Base-by-base conservation (phyloP, 2,797 vertebrate genomes). In the Gymnocypris eckloni region DNA sequence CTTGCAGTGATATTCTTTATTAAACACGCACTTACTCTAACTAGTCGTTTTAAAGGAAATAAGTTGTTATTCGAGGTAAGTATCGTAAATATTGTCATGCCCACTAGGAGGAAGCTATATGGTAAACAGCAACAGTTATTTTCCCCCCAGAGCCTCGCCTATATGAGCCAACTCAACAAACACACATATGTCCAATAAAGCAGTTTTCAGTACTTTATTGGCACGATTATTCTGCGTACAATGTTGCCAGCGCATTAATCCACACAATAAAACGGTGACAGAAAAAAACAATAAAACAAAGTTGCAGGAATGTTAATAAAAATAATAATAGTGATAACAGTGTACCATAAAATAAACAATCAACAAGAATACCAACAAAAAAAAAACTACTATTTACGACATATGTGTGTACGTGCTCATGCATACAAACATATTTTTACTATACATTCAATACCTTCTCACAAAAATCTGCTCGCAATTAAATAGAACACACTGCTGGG, bases 11-110 rank as follows among this genome's bases (percentile, higher is more conserved):
- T 75, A 52, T 18, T 12, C 28, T 28, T 64, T 41, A 41, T 28
- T 15, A 73, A 41, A 64, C 25, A 41, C 16, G n/a, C 37, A 33
- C 37, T 72, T 72, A 16, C 45, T 33, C 5, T 54, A 43, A 66
- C 39, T 33, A 7, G 64, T 67, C 4, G 6, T 59, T 83, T 61
- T 11, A 69, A 69, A 20, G 78, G 7, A 13, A 39, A 7, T 9
- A 93, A 93, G 91, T 93, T 93, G 70, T 61, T 78, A 45, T 84
- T 86, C 4, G 78, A 71, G 83, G 81, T 90, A 87, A 82, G 86
- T 39, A 83, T 88, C 81, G 85, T 87, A 90, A 90, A 94, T 76
- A 89, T 94, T 93, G 96, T 94, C 96, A 97, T 95, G 94, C 92
- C 94, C 95, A 96, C 95, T 81, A 92, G 41, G 90, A 94, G 91